Base-by-base conservation (phyloP, 2,113 vertebrate genomes). In the Pleuronectes platessa region DNA sequence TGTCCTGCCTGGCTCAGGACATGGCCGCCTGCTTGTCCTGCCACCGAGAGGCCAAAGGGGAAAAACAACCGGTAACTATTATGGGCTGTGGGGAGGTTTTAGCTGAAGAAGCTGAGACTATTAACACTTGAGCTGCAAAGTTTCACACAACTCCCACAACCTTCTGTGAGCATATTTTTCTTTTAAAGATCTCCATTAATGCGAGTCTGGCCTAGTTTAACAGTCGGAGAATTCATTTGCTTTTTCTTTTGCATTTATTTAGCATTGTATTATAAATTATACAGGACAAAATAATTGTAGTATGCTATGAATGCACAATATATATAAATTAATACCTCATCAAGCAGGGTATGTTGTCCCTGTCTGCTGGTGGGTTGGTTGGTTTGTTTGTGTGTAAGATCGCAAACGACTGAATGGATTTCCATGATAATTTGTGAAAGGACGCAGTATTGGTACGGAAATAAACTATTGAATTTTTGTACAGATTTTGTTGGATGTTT, bases 1-100 rank as follows among this genome's bases (percentile, higher is more conserved):
- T 93, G 76, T 74, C 79, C 62, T 73, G 85, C 49, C 71, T 92
- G 70, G 82, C 79, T 17, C 73, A 85, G 26, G 88, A 93, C 61
- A 13, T 92, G 75, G 82, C 84, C 3, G 70, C 75, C 67, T 95
- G 93, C 67, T 61, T 93, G 51, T 86, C 79, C 77, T 93, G 93
- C 85, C 70, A 71, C 66, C 87, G 76, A 61, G 60, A 42, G 11
- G 18, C 76, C 3, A 89, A 89, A 75, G 81, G 67, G 17, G 70
- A 88, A 49, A 79, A 81, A 62, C 80, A 67, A 45, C 35, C 68
- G 94, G 92, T 95, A 94, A 91, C 66, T 77, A 76, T 77, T 77
- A 76, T 77, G 6, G 49, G 31, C 54, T 59, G 18, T 69, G 26
- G 35, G 18, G 9, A 54, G 51, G 20, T 65, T 74, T 68, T 58